Conservation (phyloP, 2,797 vertebrate species). For the Moxostoma hubbsi region DNA sequence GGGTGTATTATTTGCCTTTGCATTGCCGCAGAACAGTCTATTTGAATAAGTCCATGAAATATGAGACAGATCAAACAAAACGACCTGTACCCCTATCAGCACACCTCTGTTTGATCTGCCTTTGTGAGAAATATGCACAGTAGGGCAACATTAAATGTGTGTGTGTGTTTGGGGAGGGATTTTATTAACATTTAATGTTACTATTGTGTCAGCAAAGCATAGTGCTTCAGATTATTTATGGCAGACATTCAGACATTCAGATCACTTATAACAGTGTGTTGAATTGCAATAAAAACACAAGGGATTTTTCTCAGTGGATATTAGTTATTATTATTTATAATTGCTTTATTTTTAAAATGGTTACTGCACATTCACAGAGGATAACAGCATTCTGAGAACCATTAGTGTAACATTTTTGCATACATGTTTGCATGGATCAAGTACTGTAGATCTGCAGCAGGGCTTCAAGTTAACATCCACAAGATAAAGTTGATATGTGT, state of each 20-base stretch:
- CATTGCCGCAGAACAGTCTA: neutral
- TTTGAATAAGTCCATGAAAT: conserved; percentile 36
- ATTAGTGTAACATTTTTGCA: conserved; percentile 13
- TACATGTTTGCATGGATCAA: neutral
- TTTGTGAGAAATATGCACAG: neutral
- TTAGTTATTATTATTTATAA: too few species aligned
- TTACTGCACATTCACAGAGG: neutral
- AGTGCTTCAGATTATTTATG: too few species aligned
- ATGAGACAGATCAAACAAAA: conserved; percentile 23
- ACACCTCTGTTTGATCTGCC: conserved; percentile 30
- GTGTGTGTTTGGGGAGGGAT: neutral
- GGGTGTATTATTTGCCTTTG: conserved; percentile 19
- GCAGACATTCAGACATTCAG: too few species aligned
- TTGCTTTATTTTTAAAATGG: too few species aligned
- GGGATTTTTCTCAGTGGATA: too few species aligned
- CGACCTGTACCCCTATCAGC: neutral
- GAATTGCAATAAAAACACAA: too few species aligned
- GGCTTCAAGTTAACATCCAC: neutral
- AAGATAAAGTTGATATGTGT: neutral
- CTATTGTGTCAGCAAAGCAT: too few species aligned
- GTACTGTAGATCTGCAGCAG: neutral
- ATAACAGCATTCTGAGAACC: neutral
- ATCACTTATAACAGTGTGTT: too few species aligned
- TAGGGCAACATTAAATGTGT: neutral
- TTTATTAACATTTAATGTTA: neutral